Evolutionary conservation across 2,113 vertebrate species (phyloP).

Genomic region (Pseudolaguvia tuberculata): DNA sequence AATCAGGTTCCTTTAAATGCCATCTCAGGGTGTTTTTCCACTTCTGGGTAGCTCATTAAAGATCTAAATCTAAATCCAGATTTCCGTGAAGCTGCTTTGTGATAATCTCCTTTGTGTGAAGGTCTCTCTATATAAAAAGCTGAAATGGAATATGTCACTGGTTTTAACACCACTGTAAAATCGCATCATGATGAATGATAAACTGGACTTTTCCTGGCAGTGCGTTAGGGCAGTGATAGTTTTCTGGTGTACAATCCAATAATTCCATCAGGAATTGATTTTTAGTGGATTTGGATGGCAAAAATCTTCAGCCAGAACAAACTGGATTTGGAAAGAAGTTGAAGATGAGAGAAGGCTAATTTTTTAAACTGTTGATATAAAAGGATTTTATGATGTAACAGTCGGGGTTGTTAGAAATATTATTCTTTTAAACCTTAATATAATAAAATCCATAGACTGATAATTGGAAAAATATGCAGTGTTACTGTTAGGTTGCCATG

Average conservation of each 20-base stretch:
- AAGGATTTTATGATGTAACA: conserved; percentile 54
- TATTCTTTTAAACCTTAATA: conserved; percentile 29
- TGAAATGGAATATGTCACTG: conserved; percentile 38
- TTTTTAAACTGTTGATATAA: conserved; percentile 41
- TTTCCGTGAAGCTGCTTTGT: conserved; percentile 2
- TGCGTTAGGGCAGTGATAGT: conserved; percentile 56
- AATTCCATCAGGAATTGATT: conserved; percentile 71
- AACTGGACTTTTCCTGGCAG: conserved; percentile 65
- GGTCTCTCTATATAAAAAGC: background rate
- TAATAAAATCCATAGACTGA: conserved; percentile 47
- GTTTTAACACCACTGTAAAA: conserved; percentile 63
- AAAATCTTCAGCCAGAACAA: conserved; percentile 56
- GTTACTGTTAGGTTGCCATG: conserved; percentile 51
- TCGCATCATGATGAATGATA: conserved; percentile 64
- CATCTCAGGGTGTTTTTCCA: background rate
- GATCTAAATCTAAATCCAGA: conserved; percentile 9
- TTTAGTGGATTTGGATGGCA: conserved; percentile 52
- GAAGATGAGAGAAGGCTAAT: conserved; percentile 21
- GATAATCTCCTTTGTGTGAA: conserved; percentile 9
- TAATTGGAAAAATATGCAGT: conserved; percentile 52
- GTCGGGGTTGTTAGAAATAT: conserved; percentile 50
- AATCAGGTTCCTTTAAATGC: background rate
- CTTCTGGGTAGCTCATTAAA: conserved; percentile 1
- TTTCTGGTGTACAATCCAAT: conserved; percentile 70
- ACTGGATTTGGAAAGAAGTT: conserved; percentile 44